Evolutionary conservation across 2,888 invertebrate genomes (phyloP).

Genomic region (Heliconius ethilla): DNA sequence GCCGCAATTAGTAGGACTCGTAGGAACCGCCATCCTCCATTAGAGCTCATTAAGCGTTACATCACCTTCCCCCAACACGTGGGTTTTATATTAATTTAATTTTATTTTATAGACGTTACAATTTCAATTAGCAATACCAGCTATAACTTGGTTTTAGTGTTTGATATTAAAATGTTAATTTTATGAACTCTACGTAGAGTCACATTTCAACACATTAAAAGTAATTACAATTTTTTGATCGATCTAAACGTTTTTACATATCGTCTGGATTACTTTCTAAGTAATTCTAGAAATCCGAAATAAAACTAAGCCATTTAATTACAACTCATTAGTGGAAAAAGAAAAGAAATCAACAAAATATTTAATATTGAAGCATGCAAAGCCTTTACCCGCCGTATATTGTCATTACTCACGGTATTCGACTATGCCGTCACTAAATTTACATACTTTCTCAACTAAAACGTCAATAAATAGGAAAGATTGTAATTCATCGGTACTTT

Average conservation of each 20-base stretch:
- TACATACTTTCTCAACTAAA: constrained; percentile 39
- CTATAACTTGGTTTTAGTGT: background rate
- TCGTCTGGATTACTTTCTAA: too few species aligned
- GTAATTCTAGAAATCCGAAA: constrained; percentile 3
- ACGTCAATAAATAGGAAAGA: constrained; percentile 41
- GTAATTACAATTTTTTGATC: background rate
- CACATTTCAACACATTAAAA: background rate
- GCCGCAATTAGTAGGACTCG: constrained; percentile 52
- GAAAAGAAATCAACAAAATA: background rate
- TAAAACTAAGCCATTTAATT: background rate
- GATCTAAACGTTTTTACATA: background rate
- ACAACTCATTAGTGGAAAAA: constrained; percentile 12
- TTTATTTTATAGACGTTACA: constrained; percentile 17
- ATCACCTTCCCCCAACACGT: constrained; percentile 21
- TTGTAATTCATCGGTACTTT: constrained; percentile 51
- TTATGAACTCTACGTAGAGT: constrained; percentile 1
- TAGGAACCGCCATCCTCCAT: constrained; percentile 28
- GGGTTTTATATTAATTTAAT: constrained; percentile 18
- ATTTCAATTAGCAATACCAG: constrained; percentile 8
- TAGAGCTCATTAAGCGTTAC: constrained; percentile 29
- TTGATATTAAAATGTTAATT: background rate
- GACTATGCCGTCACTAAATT: constrained; percentile 26
- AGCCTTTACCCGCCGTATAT: constrained; percentile 8
- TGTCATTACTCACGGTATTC: constrained; percentile 8
- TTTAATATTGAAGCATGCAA: constrained; percentile 16